phyloP scores from a whole-genome alignment of 37 sponge, comb jelly and placozoan species.

The Chondrosia reniformis region DNA sequence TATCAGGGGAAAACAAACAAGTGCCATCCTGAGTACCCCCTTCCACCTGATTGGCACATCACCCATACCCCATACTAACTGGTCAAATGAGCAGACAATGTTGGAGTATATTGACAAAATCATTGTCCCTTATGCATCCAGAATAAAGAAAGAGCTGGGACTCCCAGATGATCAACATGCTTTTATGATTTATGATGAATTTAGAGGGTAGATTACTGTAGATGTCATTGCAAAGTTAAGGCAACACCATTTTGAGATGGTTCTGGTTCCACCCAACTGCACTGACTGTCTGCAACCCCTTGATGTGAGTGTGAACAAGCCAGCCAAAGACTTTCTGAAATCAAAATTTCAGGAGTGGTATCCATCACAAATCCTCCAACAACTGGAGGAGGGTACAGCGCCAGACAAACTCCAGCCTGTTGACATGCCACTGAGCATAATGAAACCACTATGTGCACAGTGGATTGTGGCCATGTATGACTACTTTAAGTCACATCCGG shows the following conservation, averaged over 20 bases:
- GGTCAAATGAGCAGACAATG: slow-evolving; percentile 60
- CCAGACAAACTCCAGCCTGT: background rate
- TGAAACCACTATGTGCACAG: slow-evolving; percentile 49
- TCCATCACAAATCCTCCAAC: background rate
- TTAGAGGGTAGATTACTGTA: background rate
- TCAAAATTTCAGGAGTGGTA: slow-evolving; percentile 20
- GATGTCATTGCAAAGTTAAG: background rate
- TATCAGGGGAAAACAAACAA: slow-evolving; percentile 40
- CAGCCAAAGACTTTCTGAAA: slow-evolving; percentile 1
- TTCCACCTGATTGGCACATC: slow-evolving; percentile 52
- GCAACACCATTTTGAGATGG: background rate
- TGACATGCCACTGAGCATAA: background rate
- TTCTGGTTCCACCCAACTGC: slow-evolving; percentile 7
- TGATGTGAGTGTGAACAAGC: slow-evolving; percentile 15
- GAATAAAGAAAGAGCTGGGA: background rate
- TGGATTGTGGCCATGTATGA: slow-evolving; percentile 59
- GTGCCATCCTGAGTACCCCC: slow-evolving; percentile 31
- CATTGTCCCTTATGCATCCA: background rate
- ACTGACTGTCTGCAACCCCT: slow-evolving; percentile 21
- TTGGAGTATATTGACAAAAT: background rate
- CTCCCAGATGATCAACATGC: background rate
- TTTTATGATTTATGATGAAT: slow-evolving; percentile 3
- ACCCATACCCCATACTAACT: slow-evolving; percentile 46
- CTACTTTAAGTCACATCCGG: slow-evolving; percentile 26
- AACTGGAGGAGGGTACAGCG: background rate